phyloP scores from a whole-genome alignment of 1,140 invertebrate species.

The Harlomillsia oculata region DNA sequence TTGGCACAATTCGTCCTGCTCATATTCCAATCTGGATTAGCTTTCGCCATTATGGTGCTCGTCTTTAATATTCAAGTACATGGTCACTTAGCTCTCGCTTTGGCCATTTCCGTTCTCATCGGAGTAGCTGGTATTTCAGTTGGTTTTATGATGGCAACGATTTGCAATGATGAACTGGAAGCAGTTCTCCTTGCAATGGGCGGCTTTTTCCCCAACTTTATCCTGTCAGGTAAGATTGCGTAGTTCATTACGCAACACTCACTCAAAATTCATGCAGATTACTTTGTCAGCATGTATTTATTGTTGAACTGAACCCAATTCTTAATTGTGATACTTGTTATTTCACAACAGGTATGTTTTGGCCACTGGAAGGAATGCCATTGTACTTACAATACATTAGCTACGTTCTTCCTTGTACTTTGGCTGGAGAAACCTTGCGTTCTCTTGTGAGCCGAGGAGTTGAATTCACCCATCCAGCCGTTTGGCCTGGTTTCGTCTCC shows the following conservation, averaged over 20 bases:
- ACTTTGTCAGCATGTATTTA: neutral
- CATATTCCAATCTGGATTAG: conserved; percentile 75
- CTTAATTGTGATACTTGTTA: conserved; percentile 25
- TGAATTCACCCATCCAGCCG: conserved; percentile 47
- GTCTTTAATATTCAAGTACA: conserved; percentile 25
- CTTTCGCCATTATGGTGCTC: conserved; percentile 49
- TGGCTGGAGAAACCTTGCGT: conserved; percentile 79
- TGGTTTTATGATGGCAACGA: conserved; percentile 44
- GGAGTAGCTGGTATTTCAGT: conserved; percentile 24
- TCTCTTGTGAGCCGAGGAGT: conserved; percentile 81
- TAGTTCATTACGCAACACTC: neutral
- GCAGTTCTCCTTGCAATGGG: conserved; percentile 66
- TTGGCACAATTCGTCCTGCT: conserved; percentile 88
- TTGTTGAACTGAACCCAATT: neutral
- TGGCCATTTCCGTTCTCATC: conserved; percentile 7
- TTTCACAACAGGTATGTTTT: conserved; percentile 69
- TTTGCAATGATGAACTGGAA: conserved; percentile 47
- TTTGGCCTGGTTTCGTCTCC: conserved; percentile 15
- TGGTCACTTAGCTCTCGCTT: conserved; percentile 9
- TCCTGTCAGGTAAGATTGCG: conserved; percentile 11
- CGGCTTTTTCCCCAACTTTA: conserved; percentile 22
- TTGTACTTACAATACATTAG: conserved; percentile 61
- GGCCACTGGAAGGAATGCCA: conserved; percentile 89
- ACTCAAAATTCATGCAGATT: neutral
- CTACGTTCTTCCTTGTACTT: conserved; percentile 72